Percentiles rank a stretch among this genome's conserved stretches.
Conservation (phyloP, 1,140 invertebrate species). For the Lasioglossum albipes region DNA sequence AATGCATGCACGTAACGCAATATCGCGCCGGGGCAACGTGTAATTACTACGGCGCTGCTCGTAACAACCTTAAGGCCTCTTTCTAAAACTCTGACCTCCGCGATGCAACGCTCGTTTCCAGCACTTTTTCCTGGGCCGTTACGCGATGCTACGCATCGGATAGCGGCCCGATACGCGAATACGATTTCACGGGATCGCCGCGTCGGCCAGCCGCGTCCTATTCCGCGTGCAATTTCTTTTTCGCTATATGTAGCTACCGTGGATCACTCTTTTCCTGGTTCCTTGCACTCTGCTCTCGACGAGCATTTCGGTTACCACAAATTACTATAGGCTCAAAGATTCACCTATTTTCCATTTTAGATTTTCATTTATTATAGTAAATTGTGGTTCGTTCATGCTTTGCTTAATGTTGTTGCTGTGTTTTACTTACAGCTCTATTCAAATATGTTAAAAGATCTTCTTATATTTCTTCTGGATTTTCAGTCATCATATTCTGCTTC, state of each 20-base stretch:
- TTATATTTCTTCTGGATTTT: too few relatives aligned
- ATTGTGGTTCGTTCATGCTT: too few relatives aligned
- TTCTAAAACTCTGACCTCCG: constrained; percentile 63
- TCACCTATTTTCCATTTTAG: too few relatives aligned
- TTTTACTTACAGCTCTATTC: too few relatives aligned
- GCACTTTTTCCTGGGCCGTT: neutral
- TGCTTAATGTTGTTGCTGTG: too few relatives aligned
- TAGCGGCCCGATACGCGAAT: neutral
- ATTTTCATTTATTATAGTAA: too few relatives aligned
- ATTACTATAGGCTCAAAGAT: too few relatives aligned
- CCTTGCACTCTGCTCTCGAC: too few relatives aligned
- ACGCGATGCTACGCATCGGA: neutral
- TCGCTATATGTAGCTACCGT: neutral
- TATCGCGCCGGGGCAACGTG: constrained; percentile 56
- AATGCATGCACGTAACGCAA: constrained; percentile 64
- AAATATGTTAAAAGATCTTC: too few relatives aligned
- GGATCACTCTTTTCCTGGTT: neutral
- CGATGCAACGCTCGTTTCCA: constrained; percentile 36
- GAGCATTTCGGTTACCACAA: too few relatives aligned
- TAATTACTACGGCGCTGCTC: constrained; percentile 62
- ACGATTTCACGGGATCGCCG: neutral
- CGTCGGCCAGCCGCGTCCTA: neutral
- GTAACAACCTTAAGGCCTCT: constrained; percentile 50
- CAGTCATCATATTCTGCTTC: too few relatives aligned
- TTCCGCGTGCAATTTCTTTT: neutral